Evolutionary conservation across 2,113 vertebrate genomes (phyloP).

Genomic region (Macrotus californicus): DNA sequence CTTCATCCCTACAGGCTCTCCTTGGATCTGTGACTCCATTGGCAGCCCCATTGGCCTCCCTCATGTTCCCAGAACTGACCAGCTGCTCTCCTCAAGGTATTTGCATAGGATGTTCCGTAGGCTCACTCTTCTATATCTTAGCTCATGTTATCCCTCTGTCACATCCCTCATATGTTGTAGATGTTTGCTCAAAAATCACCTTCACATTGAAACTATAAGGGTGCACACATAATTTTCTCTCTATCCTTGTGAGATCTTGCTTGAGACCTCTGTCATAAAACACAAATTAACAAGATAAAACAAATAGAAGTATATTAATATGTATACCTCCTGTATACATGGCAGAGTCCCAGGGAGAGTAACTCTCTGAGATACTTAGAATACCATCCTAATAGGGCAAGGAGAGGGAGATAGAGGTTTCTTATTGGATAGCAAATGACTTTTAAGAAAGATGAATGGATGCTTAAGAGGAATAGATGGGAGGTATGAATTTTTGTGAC

Average conservation of each 20-base stretch:
- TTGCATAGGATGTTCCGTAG: neutral
- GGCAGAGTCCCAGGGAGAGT: neutral
- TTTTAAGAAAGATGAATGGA: neutral
- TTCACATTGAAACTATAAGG: neutral
- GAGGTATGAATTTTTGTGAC: neutral
- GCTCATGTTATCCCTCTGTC: neutral
- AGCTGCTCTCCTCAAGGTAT: neutral
- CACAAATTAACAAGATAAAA: neutral
- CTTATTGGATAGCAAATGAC: neutral
- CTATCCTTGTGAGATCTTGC: neutral
- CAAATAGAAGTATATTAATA: neutral
- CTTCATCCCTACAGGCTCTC: neutral
- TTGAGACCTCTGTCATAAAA: neutral
- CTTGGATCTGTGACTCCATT: neutral
- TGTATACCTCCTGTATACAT: neutral
- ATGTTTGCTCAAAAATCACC: neutral
- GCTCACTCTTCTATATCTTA: neutral
- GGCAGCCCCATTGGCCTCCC: neutral
- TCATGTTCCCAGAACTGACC: neutral
- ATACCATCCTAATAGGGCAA: neutral
- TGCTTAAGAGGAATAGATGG: neutral
- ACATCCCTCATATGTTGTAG: neutral
- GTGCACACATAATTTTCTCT: neutral
- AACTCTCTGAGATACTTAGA: neutral
- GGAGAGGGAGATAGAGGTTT: neutral